Base-by-base conservation (phyloP, 2,888 invertebrate genomes). In the Limenitis arthemis region DNA sequence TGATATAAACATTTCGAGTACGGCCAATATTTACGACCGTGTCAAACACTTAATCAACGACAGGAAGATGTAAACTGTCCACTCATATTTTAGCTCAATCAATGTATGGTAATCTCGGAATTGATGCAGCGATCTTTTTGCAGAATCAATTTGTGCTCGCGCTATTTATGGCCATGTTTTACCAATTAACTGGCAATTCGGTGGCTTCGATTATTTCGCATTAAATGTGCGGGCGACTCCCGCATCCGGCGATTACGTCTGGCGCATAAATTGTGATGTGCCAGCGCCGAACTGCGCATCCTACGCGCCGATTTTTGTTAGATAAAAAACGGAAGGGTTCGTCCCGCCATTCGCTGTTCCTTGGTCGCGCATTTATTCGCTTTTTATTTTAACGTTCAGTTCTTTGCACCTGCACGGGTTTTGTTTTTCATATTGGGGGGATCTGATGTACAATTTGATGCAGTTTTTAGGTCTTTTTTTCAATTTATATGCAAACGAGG, bases 171-270 rank as follows among this genome's bases (percentile, higher is more conserved):
- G 69, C 69, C 79, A 67, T 82, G 84, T 81, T 79, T 74, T 75
- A 68, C 75, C 83, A 84, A 86, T 86, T 85, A 86, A 81, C 83
- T 79, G 82, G 76, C 81, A 79, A 85, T 85, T 84, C 85, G 82
- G 84, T 83, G 82, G 84, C 82, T 82, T 79, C 80, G 83, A 82
- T 84, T 79, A 82, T 84, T 84, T 83, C 77, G 84, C 82, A 74
- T 79, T 77, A 79, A 80, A 82, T 75, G 81, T 78, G 78, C 79
- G 81, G 82, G 79, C 77, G 81, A 78, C 80, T 81, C 85, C 84
- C 84, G 85, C 86, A 86, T 86, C 86, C 86, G 85, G 85, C 77
- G 79, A 84, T 86, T 86, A 84, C 72, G 77, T 69, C 73, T 70
- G 70, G 69, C 68, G 75, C 76, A 82, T 82, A 82, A 85, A 83